Evolutionary conservation across 2,113 vertebrate genomes (phyloP).

Genomic region (Chionodraco myersi): DNA sequence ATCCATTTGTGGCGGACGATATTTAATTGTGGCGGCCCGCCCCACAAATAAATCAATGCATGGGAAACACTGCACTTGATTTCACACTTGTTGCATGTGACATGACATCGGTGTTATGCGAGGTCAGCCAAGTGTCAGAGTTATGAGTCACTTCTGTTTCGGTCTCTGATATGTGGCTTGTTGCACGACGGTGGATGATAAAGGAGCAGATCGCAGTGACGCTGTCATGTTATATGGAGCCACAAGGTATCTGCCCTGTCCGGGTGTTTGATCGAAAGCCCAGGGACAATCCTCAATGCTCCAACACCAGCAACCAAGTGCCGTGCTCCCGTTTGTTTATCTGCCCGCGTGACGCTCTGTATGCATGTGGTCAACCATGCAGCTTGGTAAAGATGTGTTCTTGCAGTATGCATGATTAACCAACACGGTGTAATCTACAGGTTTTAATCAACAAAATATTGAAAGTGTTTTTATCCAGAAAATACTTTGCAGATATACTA

Average conservation of each 20-base stretch:
- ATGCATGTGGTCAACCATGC: not conserved
- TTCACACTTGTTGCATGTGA: not conserved
- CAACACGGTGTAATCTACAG: not conserved
- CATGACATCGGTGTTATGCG: not conserved
- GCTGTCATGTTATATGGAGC: conserved; percentile 15
- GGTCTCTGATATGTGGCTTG: not conserved
- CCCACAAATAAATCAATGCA: too few species aligned
- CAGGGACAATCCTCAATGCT: not conserved
- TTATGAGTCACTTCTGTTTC: not conserved
- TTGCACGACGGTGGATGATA: not conserved
- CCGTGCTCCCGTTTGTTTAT: not conserved
- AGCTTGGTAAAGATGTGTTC: conserved; percentile 1
- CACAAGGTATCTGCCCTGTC: not conserved
- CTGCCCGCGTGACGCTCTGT: not conserved
- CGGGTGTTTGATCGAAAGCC: conserved; percentile 1
- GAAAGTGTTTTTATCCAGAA: not conserved
- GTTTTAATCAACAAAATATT: not conserved
- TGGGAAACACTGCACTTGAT: too few species aligned
- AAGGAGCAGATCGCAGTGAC: conserved; percentile 17
- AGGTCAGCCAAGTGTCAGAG: not conserved
- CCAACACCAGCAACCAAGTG: not conserved
- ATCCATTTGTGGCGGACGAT: too few species aligned
- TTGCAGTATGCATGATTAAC: not conserved
- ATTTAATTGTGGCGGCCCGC: too few species aligned
- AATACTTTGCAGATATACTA: not conserved